phyloP scores from a whole-genome alignment of 2,797 vertebrate genomes.

The Cyprinella venusta region DNA sequence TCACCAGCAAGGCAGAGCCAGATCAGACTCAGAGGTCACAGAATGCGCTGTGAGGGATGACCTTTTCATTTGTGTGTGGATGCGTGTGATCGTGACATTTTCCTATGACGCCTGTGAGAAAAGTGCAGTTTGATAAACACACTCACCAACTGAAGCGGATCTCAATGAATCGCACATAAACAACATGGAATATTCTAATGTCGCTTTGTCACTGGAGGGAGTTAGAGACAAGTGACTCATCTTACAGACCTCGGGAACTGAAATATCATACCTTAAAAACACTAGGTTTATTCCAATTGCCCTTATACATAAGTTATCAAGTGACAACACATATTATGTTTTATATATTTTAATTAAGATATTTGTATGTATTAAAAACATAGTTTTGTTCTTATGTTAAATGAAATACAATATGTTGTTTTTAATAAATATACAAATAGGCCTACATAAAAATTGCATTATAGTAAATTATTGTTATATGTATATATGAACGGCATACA shows the following conservation, averaged over 20 bases:
- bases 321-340: background rate
- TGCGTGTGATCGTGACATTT: slow-evolving; percentile 57
- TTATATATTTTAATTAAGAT: background rate
- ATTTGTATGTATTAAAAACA: background rate
- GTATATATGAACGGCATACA: background rate
- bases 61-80: slow-evolving; percentile 46
- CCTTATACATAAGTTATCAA: background rate
- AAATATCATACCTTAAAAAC: slow-evolving; percentile 24
- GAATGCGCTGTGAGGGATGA: slow-evolving; percentile 44
- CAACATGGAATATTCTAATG: slow-evolving; percentile 50
- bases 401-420: background rate
- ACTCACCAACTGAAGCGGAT: slow-evolving; percentile 17
- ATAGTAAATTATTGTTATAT: background rate
- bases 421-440: background rate
- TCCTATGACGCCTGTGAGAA: slow-evolving; percentile 49
- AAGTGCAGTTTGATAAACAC: slow-evolving; percentile 29
- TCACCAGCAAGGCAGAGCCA: slow-evolving; percentile 25
- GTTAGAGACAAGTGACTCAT: slow-evolving; percentile 33
- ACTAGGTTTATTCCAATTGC: background rate
- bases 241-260: slow-evolving; percentile 21
- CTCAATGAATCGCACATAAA: slow-evolving; percentile 35
- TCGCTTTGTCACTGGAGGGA: slow-evolving; percentile 24
- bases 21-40: slow-evolving; percentile 46
- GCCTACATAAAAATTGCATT: background rate
- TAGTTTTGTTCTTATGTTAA: background rate